phyloP scores from a whole-genome alignment of 2,113 vertebrate species.

The Ardeotis arabs region DNA sequence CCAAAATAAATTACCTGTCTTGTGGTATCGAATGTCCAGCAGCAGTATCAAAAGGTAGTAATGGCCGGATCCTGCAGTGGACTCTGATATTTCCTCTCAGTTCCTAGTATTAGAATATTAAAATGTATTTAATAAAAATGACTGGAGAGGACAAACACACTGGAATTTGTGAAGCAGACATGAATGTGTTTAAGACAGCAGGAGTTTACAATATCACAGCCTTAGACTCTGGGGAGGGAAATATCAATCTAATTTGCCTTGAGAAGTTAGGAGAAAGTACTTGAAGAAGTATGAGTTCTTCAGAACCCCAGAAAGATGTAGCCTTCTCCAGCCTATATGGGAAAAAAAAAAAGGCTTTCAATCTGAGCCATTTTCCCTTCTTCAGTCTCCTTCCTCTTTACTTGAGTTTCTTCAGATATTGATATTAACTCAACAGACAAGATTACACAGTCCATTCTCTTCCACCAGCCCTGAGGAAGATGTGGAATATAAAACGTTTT shows the following conservation, averaged over 20 bases:
- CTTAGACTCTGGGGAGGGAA: neutral
- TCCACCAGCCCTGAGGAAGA: neutral
- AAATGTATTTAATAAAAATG: neutral
- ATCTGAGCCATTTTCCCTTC: neutral
- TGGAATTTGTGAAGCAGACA: neutral
- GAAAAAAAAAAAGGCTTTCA: neutral
- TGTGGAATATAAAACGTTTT: neutral
- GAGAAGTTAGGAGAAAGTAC: neutral
- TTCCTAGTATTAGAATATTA: slow-evolving; percentile 55
- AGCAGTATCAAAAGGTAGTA: slow-evolving; percentile 38
- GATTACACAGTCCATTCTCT: neutral
- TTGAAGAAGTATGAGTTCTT: neutral
- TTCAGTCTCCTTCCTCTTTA: neutral
- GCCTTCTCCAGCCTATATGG: neutral
- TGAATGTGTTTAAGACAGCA: neutral
- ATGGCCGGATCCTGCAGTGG: slow-evolving; percentile 66
- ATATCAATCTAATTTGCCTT: neutral
- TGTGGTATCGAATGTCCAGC: neutral
- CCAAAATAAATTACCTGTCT: slow-evolving; percentile 38
- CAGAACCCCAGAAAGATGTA: neutral
- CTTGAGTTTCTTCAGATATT: neutral
- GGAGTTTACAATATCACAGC: neutral
- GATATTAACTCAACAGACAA: neutral
- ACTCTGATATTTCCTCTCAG: slow-evolving; percentile 69
- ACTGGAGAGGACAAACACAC: neutral